Evolutionary conservation across 1,140 invertebrate genomes (phyloP).

Genomic region (Lucilia sericata): DNA sequence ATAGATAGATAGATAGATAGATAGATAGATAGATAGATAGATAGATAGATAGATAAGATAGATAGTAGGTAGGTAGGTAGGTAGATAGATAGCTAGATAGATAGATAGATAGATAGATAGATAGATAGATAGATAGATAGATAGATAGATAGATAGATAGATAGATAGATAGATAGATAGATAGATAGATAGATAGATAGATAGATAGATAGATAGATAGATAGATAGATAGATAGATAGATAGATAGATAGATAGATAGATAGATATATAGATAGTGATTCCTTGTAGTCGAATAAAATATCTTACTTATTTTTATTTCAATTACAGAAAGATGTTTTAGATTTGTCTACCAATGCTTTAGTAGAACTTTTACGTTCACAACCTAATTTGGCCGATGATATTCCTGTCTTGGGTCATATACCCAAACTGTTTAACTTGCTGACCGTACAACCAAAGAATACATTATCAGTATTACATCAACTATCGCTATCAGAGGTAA

Average conservation of each 20-base stretch:
- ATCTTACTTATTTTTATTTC: background rate
- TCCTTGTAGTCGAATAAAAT: background rate
- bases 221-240: too few species aligned
- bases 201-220: too few species aligned
- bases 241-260: background rate
- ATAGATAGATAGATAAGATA: too few species aligned
- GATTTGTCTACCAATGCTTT: constrained; percentile 88
- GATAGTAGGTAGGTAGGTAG: too few species aligned
- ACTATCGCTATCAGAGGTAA: constrained; percentile 84
- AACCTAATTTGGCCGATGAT: constrained; percentile 89
- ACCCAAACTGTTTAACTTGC: constrained; percentile 86
- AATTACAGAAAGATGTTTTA: constrained; percentile 78
- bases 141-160: background rate
- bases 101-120: too few species aligned
- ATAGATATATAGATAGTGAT: too few species aligned
- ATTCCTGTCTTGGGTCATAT: constrained; percentile 95
- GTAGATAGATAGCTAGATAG: too few species aligned
- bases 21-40: too few species aligned
- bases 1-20: background rate
- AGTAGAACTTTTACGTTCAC: constrained; percentile 84
- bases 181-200: too few species aligned
- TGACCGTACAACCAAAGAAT: constrained; percentile 80
- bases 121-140: background rate
- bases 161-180: too few species aligned
- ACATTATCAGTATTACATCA: constrained; percentile 89